Conservation (phyloP, 2,888 invertebrate genomes). For the Andrena fulva region DNA sequence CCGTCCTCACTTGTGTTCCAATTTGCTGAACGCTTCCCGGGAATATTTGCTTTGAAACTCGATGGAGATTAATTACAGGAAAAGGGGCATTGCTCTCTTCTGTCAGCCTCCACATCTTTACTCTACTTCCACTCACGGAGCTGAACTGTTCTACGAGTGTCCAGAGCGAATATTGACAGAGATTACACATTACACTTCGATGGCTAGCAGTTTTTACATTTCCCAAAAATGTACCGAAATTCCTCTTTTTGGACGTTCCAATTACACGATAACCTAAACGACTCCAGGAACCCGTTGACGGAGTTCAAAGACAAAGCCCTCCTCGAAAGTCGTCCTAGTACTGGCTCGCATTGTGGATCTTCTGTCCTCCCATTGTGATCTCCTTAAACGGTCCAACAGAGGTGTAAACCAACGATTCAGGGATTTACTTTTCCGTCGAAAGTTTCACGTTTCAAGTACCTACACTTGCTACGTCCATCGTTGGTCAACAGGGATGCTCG, state of each 20-base stretch:
- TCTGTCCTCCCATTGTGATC: slow-evolving; percentile 5
- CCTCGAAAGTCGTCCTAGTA: slow-evolving; percentile 27
- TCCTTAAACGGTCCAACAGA: slow-evolving; percentile 32
- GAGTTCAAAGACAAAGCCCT: slow-evolving; percentile 20
- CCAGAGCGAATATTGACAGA: not conserved
- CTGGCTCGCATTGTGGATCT: not conserved
- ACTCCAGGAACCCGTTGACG: not conserved
- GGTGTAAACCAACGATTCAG: slow-evolving; percentile 20
- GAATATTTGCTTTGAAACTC: slow-evolving; percentile 6
- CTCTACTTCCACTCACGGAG: no score
- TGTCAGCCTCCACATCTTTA: no score
- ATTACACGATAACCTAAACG: not conserved
- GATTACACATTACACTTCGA: not conserved
- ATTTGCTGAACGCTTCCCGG: slow-evolving; percentile 20
- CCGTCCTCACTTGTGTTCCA: not conserved
- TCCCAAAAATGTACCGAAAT: not conserved
- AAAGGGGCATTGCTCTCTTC: not conserved
- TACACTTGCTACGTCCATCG: slow-evolving; percentile 23
- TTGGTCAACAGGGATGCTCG: slow-evolving; percentile 17
- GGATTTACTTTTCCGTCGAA: slow-evolving; percentile 25
- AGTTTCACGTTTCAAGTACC: slow-evolving; percentile 43
- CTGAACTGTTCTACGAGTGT: no score
- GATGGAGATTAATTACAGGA: slow-evolving; percentile 28
- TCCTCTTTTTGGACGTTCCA: not conserved
- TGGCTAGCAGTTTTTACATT: slow-evolving; percentile 21